Evolutionary conservation across 30 jellyfish, hydroid and myxozoan species (phyloP).

Genomic region (Aurelia sp.): DNA sequence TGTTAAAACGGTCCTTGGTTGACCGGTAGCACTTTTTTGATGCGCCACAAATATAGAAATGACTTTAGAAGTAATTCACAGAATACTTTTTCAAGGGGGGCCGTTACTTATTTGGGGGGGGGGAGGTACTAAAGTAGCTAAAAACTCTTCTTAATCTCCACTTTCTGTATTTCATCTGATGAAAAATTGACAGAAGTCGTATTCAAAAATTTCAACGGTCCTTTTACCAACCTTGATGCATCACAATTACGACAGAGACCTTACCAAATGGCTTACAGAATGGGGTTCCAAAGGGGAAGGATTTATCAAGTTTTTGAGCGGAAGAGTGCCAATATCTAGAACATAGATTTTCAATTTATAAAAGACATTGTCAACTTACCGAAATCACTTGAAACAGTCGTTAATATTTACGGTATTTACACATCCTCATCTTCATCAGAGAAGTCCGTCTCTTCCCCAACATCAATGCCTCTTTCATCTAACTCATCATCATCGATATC

Average conservation of each 20-base stretch:
- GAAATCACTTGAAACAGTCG: background rate
- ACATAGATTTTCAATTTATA: background rate
- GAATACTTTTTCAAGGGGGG: background rate
- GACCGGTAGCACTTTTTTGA: background rate
- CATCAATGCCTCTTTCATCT: too few species aligned
- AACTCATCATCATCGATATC: too few species aligned
- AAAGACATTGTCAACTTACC: background rate
- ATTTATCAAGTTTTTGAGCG: background rate
- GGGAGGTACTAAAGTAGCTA: background rate
- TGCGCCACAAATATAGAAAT: background rate
- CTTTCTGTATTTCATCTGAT: background rate
- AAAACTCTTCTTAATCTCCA: background rate
- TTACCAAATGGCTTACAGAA: constrained; percentile 4
- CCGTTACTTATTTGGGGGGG: background rate
- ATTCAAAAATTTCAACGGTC: background rate
- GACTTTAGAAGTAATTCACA: background rate
- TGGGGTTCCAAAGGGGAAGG: background rate
- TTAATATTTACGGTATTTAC: background rate
- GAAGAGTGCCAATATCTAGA: background rate
- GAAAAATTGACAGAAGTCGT: background rate
- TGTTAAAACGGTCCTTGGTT: background rate
- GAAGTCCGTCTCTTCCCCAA: background rate
- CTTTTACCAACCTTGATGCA: background rate
- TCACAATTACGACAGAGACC: background rate
- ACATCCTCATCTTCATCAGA: constrained; percentile 5